phyloP scores from a whole-genome alignment of 2,797 vertebrate genomes.

The Sebastes baramenuke region DNA sequence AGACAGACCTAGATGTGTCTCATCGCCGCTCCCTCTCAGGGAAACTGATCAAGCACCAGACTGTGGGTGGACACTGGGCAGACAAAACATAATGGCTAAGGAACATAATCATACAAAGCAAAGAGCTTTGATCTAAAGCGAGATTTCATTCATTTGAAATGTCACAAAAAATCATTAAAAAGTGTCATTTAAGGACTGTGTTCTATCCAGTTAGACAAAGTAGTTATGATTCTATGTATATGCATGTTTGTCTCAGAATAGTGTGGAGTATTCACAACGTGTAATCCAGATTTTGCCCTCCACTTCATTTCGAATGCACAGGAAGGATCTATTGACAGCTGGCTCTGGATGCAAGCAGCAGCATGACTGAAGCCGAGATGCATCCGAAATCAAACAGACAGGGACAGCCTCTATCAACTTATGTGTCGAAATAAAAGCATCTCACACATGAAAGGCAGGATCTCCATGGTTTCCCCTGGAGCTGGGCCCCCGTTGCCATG shows the following conservation, averaged over 20 bases:
- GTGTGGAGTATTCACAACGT: neutral
- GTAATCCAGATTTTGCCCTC: neutral
- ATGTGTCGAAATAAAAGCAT: conserved; percentile 80
- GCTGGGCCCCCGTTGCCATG: conserved; percentile 81
- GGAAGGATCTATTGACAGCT: conserved; percentile 40
- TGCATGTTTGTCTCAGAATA: conserved; percentile 2
- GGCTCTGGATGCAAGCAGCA: conserved; percentile 37
- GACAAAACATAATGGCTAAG: conserved; percentile 18
- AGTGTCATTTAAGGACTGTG: neutral
- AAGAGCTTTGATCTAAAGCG: neutral
- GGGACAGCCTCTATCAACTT: conserved; percentile 61
- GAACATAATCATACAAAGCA: neutral
- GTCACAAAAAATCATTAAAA: neutral
- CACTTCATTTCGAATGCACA: conserved; percentile 39
- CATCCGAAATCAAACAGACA: conserved; percentile 63
- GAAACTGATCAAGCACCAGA: conserved; percentile 55
- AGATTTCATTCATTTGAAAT: neutral
- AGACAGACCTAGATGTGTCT: conserved; percentile 67
- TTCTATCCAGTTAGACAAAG: neutral
- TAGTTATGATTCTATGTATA: neutral
- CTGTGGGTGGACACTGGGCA: conserved; percentile 1
- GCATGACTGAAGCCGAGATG: conserved; percentile 47
- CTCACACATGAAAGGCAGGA: conserved; percentile 82
- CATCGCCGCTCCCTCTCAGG: conserved; percentile 37
- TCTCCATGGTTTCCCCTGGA: conserved; percentile 82